A percentile compares a stretch with the other conserved stretches of the same genome.
phyloP scores from a whole-genome alignment of 23 tunicate genomes.

The Pegea sp. region DNA sequence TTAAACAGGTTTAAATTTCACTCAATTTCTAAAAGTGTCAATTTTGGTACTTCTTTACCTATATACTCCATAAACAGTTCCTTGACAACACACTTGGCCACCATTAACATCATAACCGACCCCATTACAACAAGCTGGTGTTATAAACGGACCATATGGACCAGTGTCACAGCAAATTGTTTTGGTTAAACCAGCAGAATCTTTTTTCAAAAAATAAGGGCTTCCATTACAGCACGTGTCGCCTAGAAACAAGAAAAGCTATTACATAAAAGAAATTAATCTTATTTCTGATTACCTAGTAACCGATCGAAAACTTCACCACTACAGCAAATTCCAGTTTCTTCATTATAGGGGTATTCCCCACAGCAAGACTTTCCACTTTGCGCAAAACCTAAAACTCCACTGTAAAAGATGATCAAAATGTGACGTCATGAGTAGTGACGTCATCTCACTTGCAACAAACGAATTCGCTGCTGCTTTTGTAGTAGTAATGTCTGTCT shows the following conservation, averaged over 20 bases:
- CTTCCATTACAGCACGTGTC: conserved; percentile 39
- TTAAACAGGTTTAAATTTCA: background rate
- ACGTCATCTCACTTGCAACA: conserved; percentile 29
- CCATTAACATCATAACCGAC: conserved; percentile 50
- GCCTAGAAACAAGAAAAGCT: conserved; percentile 9
- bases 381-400: conserved; percentile 1
- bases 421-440: background rate
- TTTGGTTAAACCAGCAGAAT: background rate
- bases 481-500: conserved; percentile 11
- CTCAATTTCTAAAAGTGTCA: background rate
- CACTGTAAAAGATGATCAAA: conserved; percentile 47
- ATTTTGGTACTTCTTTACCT: conserved; percentile 8
- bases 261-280: background rate
- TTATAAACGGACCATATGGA: conserved; percentile 34
- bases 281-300: conserved; percentile 3
- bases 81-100: conserved; percentile 62
- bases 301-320: conserved; percentile 10
- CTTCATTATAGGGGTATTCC: conserved; percentile 6
- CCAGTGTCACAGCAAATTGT: conserved; percentile 76
- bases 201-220: conserved; percentile 21
- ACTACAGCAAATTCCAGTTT: conserved; percentile 31
- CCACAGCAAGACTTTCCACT: conserved; percentile 28
- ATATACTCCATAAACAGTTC: conserved; percentile 23
- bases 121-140: conserved; percentile 66
- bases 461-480: conserved; percentile 8